Conservation (phyloP, 1,140 invertebrate species). For the Drosophila fuyamai region DNA sequence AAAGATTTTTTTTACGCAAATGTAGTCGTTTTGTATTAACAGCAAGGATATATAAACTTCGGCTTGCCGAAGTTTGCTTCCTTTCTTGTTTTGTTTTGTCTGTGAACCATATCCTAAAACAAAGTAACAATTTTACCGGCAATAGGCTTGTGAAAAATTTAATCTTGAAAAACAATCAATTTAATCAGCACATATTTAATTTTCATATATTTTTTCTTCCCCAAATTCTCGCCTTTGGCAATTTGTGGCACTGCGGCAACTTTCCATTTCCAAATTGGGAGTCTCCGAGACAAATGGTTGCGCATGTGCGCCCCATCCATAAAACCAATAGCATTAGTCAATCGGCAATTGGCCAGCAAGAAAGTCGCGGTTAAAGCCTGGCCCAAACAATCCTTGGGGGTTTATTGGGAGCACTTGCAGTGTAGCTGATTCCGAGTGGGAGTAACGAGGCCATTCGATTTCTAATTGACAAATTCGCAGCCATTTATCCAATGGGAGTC, state of each 20-base stretch:
- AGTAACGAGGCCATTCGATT: constrained; percentile 66
- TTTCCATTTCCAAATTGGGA: constrained; percentile 70
- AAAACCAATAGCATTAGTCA: constrained; percentile 79
- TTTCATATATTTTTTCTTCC: constrained; percentile 7
- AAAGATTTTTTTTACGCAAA: too few species aligned
- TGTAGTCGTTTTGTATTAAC: too few species aligned
- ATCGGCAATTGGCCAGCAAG: constrained; percentile 31
- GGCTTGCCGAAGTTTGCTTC: too few species aligned
- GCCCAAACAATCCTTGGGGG: constrained; percentile 2
- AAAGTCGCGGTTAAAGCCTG: not conserved
- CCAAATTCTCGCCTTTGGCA: constrained; percentile 16
- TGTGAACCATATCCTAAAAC: not conserved
- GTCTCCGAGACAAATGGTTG: constrained; percentile 47
- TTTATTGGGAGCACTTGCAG: constrained; percentile 22
- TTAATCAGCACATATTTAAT: constrained; percentile 36
- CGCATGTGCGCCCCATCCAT: constrained; percentile 73
- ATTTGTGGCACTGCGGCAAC: constrained; percentile 35
- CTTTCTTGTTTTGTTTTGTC: too few species aligned
- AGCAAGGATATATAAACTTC: too few species aligned
- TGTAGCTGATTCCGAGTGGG: constrained; percentile 35
- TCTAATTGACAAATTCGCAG: constrained; percentile 62
- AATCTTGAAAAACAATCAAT: constrained; percentile 33
- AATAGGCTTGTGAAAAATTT: constrained; percentile 11
- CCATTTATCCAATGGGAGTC: constrained; percentile 56
- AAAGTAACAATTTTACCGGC: not conserved